These are phyloP conservation scores for Leptura quadrifasciata DNA, from an alignment of 2,888 invertebrate genomes.

Conservation along the genomic window DNA sequence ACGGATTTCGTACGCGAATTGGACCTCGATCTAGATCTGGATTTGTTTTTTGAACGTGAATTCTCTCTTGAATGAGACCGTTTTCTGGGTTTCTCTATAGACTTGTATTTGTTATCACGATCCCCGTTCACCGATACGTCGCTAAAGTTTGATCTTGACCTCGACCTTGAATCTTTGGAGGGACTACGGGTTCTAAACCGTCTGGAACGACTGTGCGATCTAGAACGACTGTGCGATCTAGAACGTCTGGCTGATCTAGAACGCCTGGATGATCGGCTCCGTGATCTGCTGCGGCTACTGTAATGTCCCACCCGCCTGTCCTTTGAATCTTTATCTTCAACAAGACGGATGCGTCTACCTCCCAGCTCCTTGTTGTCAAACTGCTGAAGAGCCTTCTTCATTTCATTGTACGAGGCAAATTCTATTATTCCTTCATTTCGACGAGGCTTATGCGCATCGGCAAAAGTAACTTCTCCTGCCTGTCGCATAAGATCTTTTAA, in stretches of 20 bases:
- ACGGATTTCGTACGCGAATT: constrained; percentile 65
- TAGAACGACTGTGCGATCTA: too few relatives aligned
- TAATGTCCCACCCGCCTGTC: constrained; percentile 73
- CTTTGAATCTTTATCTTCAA: constrained; percentile 88
- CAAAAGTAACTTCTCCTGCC: constrained; percentile 99
- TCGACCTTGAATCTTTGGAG: too few relatives aligned
- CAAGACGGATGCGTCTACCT: constrained; percentile 92
- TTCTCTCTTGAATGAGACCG: too few relatives aligned
- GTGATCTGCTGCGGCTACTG: constrained; percentile 72
- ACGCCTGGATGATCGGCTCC: constrained; percentile 75
- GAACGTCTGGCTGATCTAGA: constrained; percentile 82
- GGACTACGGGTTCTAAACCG: too few relatives aligned
- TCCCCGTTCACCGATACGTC: too few relatives aligned
- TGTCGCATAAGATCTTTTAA: constrained; percentile 99
- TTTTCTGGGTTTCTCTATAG: too few relatives aligned
- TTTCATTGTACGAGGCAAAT: constrained; percentile 94
- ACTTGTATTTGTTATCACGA: too few relatives aligned
- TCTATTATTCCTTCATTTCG: constrained; percentile 98
- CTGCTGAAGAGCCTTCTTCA: constrained; percentile 98
- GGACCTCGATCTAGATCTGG: constrained; percentile 64
- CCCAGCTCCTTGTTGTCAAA: constrained; percentile 97
- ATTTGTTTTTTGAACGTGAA: too few relatives aligned
- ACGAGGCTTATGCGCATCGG: constrained; percentile 97
- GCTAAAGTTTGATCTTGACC: too few relatives aligned
- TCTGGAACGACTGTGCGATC: too few relatives aligned